Conservation (phyloP, 2,888 invertebrate genomes). For the Dioctria linearis region DNA sequence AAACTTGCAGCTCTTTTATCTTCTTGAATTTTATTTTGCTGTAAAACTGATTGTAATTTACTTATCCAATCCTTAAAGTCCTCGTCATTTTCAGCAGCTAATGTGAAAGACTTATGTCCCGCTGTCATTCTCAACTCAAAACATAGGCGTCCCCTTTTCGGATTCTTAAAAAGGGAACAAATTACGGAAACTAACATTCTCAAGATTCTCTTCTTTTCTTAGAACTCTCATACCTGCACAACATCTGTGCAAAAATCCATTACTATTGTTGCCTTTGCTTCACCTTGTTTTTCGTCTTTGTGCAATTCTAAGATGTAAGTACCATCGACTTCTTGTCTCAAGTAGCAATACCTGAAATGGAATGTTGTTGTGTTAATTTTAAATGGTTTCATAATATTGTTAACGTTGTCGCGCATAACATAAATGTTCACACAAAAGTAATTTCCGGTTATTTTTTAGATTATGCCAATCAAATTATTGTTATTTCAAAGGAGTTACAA, state of each 20-base stretch:
- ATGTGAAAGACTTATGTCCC: conserved; percentile 87
- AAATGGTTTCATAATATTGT: not conserved
- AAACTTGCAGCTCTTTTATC: conserved; percentile 80
- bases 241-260: conserved; percentile 96
- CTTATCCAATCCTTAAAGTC: conserved; percentile 88
- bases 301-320: conserved; percentile 92
- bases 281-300: conserved; percentile 93
- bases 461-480: not conserved
- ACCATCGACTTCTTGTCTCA: conserved; percentile 91
- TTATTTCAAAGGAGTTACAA: not conserved
- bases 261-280: conserved; percentile 92
- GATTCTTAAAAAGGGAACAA: conserved; percentile 74
- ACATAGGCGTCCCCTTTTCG: conserved; percentile 87
- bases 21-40: conserved; percentile 86
- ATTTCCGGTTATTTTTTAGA: conserved; percentile 22
- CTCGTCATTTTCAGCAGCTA: conserved; percentile 89
- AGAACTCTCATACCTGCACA: conserved; percentile 75
- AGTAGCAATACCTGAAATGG: conserved; percentile 81
- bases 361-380: not conserved
- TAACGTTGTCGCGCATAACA: not conserved
- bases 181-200: conserved; percentile 3
- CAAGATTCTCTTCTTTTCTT: conserved; percentile 5
- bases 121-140: conserved; percentile 91
- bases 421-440: not conserved
- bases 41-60: conserved; percentile 86